Evolutionary conservation across 1,140 invertebrate genomes (phyloP), one percentile per base, ranked within the genome.

Genomic region (Caenorhabditis tropicalis): DNA sequence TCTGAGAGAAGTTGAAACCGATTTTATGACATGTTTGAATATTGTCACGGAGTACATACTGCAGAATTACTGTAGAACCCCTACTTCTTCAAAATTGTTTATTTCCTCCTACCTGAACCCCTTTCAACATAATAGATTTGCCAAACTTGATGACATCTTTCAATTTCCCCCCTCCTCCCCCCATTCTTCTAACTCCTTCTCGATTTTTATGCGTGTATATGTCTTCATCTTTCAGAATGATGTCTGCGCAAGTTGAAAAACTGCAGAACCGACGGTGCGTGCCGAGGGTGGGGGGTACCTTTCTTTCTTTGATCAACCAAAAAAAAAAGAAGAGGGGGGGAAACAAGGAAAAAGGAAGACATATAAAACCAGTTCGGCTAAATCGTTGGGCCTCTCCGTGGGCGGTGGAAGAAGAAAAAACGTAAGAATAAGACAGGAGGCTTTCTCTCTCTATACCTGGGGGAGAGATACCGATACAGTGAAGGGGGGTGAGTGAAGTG

Each of bases 281-380:
- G 65, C 43, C n/a, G 65, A 74, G 65, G 65, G 65, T 74, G 65
- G 65, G 24, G 56, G 65, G 65, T 74, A 74, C 65, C 65, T 74
- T 74, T 74, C 36, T 74, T 74, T 74, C 65, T 74, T 74, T 74
- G 65, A 74, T 74, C 65, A 31, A 43, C 65, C 36, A 74, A 74
- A 74, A 74, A 74, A 74, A 43, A 24, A 19, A 24, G 12, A 29
- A 31, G 43, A 10, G 43, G 43, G 65, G n/a, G 21, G 65, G n/a
- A n/a, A n/a, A n/a, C n/a, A n/a, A n/a, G n/a, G n/a, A n/a, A n/a
- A n/a, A n/a, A 74, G 21, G 65, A 74, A 74, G 65, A 74, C 65
- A 74, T 74, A 74, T 74, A 74, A 74, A 74, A 74, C 65, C 65
- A 74, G 65, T 74, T 74, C 36, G 65, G 65, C 36, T 74, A 74